Evolutionary conservation across 2,888 invertebrate genomes (phyloP).

Genomic region (Sphaerophoria rueppellii): DNA sequence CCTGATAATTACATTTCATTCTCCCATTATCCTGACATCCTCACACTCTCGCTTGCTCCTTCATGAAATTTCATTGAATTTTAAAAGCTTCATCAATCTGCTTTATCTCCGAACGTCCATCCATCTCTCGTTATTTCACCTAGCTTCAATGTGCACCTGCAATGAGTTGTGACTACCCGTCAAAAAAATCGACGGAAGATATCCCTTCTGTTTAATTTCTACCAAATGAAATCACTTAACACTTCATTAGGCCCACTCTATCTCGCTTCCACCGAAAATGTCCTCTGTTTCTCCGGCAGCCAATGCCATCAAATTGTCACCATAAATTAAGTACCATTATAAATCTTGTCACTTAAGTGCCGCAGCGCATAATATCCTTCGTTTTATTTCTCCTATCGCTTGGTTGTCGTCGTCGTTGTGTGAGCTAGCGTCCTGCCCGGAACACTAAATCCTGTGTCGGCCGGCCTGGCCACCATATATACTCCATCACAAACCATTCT

Average conservation of each 20-base stretch:
- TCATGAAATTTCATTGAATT: slow-evolving; percentile 33
- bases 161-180: not conserved
- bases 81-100: slow-evolving; percentile 39
- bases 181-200: slow-evolving; percentile 1
- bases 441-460: slow-evolving; percentile 19
- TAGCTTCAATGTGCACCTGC: not conserved
- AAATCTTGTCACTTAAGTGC: slow-evolving; percentile 59
- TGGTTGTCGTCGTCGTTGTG: not conserved
- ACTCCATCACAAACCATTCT: not conserved
- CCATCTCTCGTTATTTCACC: not conserved
- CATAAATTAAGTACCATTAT: slow-evolving; percentile 58
- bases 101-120: not conserved
- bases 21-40: not conserved
- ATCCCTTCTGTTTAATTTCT: slow-evolving; percentile 10
- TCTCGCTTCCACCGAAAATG: slow-evolving; percentile 3
- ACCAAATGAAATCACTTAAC: slow-evolving; percentile 59
- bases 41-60: not conserved
- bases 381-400: not conserved
- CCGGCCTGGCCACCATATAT: not conserved
- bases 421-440: slow-evolving; percentile 7
- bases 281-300: not conserved
- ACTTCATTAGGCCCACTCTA: slow-evolving; percentile 49
- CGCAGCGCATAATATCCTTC: slow-evolving; percentile 57
- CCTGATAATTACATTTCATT: not conserved
- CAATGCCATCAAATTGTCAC: slow-evolving; percentile 49